Percentiles rank a stretch among this genome's conserved stretches.
phyloP scores from a whole-genome alignment of 2,888 invertebrate species.

The Busseola fusca region DNA sequence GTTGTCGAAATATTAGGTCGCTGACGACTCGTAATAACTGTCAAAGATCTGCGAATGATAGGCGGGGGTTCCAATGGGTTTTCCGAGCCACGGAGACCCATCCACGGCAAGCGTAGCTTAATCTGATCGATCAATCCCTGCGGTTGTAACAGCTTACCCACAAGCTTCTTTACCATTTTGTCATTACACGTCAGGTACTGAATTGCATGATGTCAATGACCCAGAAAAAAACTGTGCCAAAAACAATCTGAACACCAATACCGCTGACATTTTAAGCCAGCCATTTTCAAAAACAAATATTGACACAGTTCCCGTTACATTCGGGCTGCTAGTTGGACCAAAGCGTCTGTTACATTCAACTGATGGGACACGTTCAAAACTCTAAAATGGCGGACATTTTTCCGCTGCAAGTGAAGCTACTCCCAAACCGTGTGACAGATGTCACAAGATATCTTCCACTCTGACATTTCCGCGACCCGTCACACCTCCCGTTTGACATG shows the following conservation, averaged over 20 bases:
- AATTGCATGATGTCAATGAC: no score
- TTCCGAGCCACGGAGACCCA: no score
- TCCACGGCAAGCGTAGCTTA: no score
- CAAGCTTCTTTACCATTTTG: no score
- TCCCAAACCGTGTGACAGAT: conserved; percentile 61
- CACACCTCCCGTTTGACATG: conserved; percentile 69
- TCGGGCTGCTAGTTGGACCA: conserved; percentile 12
- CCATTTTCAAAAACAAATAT: conserved; percentile 27
- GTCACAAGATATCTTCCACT: conserved; percentile 57
- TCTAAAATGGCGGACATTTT: conserved; percentile 12
- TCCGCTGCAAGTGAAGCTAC: conserved; percentile 44
- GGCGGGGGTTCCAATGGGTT: no score
- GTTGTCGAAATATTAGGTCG: no score
- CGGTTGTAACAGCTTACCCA: no score
- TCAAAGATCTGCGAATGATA: no score
- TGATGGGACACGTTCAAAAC: conserved; percentile 14
- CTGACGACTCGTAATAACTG: no score
- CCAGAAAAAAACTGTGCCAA: neutral
- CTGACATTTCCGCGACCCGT: conserved; percentile 70
- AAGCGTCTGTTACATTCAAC: conserved; percentile 21
- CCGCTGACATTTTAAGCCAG: conserved; percentile 10
- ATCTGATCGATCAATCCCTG: no score
- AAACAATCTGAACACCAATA: neutral
- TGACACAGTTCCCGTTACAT: conserved; percentile 1
- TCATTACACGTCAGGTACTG: no score